Evolutionary conservation across 2,113 vertebrate species (phyloP).

Genomic region (Pristiophorus japonicus): DNA sequence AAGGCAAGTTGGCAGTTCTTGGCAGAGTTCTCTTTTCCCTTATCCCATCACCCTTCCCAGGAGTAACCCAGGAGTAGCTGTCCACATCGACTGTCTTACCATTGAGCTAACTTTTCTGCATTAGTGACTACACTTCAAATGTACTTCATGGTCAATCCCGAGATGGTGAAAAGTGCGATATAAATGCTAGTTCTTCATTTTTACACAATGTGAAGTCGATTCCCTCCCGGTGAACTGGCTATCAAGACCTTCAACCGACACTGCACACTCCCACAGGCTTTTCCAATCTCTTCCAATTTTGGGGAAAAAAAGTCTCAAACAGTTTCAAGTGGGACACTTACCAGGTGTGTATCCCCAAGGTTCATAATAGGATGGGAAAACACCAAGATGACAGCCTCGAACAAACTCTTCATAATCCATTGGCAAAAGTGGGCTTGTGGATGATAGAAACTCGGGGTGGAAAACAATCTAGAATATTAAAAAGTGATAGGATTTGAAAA

Average conservation of each 20-base stretch:
- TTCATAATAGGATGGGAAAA: conserved; percentile 96
- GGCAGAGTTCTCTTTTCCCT: neutral
- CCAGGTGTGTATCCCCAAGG: conserved; percentile 98
- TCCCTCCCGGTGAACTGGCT: neutral
- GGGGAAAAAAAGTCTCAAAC: neutral
- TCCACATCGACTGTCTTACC: neutral
- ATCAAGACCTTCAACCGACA: no score
- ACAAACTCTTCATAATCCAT: conserved; percentile 98
- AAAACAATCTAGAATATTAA: conserved; percentile 69
- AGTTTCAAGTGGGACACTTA: conserved; percentile 49
- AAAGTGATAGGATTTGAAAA: neutral
- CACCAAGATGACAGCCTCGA: conserved; percentile 89
- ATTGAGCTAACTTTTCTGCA: neutral
- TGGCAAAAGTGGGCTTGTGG: conserved; percentile 85
- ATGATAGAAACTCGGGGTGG: conserved; percentile 95
- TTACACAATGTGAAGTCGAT: neutral
- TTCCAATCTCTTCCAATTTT: neutral
- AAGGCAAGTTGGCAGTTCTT: neutral
- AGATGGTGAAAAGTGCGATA: neutral
- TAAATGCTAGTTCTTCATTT: neutral
- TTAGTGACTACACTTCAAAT: no score
- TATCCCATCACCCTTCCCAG: neutral
- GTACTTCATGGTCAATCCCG: no score
- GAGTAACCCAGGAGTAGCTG: neutral
- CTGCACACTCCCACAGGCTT: no score